phyloP scores from a whole-genome alignment of 2,797 vertebrate species.

The Champsocephalus esox region DNA sequence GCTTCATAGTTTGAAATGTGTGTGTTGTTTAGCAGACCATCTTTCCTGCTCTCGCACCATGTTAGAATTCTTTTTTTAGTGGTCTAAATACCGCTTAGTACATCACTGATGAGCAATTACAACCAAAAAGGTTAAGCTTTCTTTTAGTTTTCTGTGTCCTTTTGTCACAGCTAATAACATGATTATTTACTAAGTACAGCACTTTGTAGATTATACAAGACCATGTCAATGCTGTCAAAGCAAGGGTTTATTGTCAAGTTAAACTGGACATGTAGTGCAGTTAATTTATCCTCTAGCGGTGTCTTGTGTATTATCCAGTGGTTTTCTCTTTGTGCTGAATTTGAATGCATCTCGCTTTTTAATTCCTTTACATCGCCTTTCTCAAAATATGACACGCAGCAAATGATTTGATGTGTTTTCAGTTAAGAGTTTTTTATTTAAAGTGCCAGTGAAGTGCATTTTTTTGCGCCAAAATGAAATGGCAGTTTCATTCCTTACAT shows the following conservation, averaged over 20 bases:
- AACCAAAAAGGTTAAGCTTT: constrained; percentile 29
- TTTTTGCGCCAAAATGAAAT: too few species aligned
- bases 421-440: not conserved
- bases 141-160: constrained; percentile 19
- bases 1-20: constrained; percentile 7
- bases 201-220: constrained; percentile 13
- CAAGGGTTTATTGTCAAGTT: constrained; percentile 12
- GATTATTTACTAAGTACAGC: not conserved
- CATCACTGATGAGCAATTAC: constrained; percentile 27
- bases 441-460: too few species aligned
- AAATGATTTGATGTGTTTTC: not conserved
- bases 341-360: not conserved
- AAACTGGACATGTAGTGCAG: constrained; percentile 1
- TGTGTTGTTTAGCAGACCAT: constrained; percentile 1
- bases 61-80: constrained; percentile 41
- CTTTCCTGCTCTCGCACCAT: constrained; percentile 1
- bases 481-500: too few species aligned
- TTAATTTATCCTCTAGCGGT: constrained; percentile 2
- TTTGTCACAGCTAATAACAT: constrained; percentile 34
- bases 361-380: not conserved
- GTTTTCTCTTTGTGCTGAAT: not conserved
- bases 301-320: not conserved
- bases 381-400: not conserved
- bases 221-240: not conserved
- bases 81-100: constrained; percentile 12